A percentile compares a stretch with the other conserved stretches of the same genome.
Conservation (phyloP, 2,113 vertebrate genomes). For the Telmatochromis sp. region DNA sequence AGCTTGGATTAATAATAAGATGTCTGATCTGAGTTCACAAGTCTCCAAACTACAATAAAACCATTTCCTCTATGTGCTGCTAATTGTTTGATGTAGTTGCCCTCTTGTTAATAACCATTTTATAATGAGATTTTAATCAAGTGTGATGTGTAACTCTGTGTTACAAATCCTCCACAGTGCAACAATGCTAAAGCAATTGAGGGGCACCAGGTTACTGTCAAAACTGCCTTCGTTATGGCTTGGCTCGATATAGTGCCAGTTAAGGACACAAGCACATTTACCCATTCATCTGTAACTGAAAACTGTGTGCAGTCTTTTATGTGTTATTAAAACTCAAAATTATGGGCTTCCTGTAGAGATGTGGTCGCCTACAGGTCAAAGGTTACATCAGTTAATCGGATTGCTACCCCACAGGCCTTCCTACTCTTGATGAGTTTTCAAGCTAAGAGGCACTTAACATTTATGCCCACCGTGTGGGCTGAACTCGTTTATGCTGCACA, state of each 20-base stretch:
- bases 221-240: slow-evolving; percentile 15
- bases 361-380: slow-evolving; percentile 27
- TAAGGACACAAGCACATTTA: slow-evolving; percentile 3
- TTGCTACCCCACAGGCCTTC: slow-evolving; percentile 32
- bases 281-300: slow-evolving; percentile 14
- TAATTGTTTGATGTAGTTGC: not conserved
- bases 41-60: not conserved
- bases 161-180: not conserved
- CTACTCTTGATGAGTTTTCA: slow-evolving; percentile 43
- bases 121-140: slow-evolving; percentile 8
- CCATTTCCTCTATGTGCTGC: not conserved
- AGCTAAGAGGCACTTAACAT: slow-evolving; percentile 42
- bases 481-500: not conserved
- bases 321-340: slow-evolving; percentile 48
- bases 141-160: slow-evolving; percentile 7
- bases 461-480: not conserved
- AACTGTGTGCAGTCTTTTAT: slow-evolving; percentile 14
- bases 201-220: not conserved
- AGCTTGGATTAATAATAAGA: not conserved
- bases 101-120: not conserved
- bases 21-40: not conserved
- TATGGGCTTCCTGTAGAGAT: slow-evolving; percentile 14
- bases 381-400: slow-evolving; percentile 50
- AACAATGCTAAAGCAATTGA: not conserved
- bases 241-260: not conserved